These are phyloP conservation scores for Argya squamiceps DNA, from an alignment of 2,797 vertebrate genomes.

Conservation along the genomic window DNA sequence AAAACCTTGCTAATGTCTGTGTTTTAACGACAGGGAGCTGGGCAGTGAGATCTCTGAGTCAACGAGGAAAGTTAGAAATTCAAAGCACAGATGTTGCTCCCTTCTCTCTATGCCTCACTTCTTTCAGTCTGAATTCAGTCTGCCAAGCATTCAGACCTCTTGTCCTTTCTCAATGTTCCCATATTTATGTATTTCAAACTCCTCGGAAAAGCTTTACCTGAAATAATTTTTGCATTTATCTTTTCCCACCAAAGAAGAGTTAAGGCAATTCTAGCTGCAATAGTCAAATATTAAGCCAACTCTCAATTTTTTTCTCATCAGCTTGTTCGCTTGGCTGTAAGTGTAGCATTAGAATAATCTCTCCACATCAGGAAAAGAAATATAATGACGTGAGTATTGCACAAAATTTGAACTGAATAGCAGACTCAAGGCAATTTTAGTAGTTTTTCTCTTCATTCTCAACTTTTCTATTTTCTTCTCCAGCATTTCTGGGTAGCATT, in stretches of 20 bases:
- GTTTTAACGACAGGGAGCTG: neutral
- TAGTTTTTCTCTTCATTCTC: constrained; percentile 36
- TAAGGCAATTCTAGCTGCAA: neutral
- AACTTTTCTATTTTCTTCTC: constrained; percentile 51
- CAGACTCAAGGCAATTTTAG: constrained; percentile 21
- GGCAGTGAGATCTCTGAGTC: neutral
- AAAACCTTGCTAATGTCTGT: neutral
- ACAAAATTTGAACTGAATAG: constrained; percentile 45
- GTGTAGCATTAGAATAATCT: constrained; percentile 19
- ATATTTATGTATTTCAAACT: neutral
- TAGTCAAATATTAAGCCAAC: neutral
- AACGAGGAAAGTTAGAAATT: neutral
- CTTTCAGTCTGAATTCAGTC: neutral
- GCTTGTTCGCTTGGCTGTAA: neutral
- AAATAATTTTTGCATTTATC: neutral
- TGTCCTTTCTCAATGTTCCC: neutral
- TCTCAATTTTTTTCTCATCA: neutral
- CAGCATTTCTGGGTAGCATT: constrained; percentile 82
- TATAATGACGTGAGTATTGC: neutral
- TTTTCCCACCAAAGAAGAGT: neutral
- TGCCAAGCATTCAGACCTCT: neutral
- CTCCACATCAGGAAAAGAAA: constrained; percentile 10
- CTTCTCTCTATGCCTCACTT: neutral
- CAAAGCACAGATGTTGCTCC: neutral
- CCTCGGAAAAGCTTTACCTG: neutral